Evolutionary conservation across 2,797 vertebrate genomes (phyloP).

Genomic region (Manis pentadactyla): DNA sequence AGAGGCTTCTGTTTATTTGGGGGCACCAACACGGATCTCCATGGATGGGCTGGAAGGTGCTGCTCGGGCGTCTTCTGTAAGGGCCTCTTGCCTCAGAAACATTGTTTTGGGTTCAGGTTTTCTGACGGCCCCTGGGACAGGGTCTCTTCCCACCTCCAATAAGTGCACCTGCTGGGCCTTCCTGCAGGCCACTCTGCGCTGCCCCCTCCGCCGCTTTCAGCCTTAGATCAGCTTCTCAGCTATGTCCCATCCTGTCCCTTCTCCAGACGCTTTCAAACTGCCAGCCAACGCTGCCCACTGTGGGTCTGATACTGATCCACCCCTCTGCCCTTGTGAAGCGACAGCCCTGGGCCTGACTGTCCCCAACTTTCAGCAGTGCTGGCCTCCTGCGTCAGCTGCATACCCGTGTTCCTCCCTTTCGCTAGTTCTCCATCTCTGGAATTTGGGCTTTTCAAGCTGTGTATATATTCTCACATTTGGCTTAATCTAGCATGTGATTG

Average conservation of each 20-base stretch:
- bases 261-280: background rate
- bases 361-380: background rate
- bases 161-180: background rate
- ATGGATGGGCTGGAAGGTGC: background rate
- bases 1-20: background rate
- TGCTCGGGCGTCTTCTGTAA: background rate
- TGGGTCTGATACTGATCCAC: background rate
- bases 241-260: constrained; percentile 49
- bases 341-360: background rate
- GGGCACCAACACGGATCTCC: fast-evolving
- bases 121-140: background rate
- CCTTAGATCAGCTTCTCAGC: constrained; percentile 41
- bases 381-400: fast-evolving
- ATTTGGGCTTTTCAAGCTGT: background rate
- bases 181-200: background rate
- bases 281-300: background rate
- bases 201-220: background rate
- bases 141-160: too few relatives aligned
- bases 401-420: background rate
- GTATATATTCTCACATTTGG: background rate
- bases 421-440: background rate
- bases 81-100: background rate
- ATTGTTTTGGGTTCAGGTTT: background rate
- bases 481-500: background rate
- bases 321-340: background rate